These are phyloP conservation scores for Meda fulgida DNA, from an alignment of 2,797 vertebrate genomes.

Conservation along the genomic window DNA sequence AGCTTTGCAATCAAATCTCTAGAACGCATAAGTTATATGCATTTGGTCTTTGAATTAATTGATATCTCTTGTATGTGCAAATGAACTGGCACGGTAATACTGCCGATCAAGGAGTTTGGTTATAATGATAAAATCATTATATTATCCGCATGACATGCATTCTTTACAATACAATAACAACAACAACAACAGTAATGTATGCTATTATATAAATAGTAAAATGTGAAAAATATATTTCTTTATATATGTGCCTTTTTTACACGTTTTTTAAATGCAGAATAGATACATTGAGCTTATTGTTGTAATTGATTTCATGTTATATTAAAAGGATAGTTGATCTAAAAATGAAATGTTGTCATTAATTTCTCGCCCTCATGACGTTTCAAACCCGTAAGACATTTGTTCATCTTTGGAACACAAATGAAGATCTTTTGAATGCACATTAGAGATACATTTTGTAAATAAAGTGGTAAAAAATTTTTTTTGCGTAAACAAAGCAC, in stretches of 20 bases:
- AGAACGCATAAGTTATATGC: neutral
- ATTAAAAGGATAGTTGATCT: neutral
- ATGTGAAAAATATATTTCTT: neutral
- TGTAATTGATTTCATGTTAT: neutral
- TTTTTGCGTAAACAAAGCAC: neutral
- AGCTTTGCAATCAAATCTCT: neutral
- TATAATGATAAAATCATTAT: neutral
- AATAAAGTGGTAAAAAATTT: neutral
- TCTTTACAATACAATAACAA: neutral
- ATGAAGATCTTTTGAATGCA: neutral
- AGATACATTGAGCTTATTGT: neutral
- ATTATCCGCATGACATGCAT: neutral
- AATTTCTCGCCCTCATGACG: neutral
- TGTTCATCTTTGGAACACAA: neutral
- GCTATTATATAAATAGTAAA: neutral
- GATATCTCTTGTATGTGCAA: neutral
- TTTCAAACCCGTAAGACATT: neutral
- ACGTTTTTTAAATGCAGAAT: neutral
- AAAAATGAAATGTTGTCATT: neutral
- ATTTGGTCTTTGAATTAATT: neutral
- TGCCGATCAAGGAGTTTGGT: neutral
- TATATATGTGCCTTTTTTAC: neutral
- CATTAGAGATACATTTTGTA: neutral
- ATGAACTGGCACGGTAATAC: neutral
- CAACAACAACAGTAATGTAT: neutral